Evolutionary conservation across 2,797 vertebrate species (phyloP).

Genomic region (Galaxias olidus): DNA sequence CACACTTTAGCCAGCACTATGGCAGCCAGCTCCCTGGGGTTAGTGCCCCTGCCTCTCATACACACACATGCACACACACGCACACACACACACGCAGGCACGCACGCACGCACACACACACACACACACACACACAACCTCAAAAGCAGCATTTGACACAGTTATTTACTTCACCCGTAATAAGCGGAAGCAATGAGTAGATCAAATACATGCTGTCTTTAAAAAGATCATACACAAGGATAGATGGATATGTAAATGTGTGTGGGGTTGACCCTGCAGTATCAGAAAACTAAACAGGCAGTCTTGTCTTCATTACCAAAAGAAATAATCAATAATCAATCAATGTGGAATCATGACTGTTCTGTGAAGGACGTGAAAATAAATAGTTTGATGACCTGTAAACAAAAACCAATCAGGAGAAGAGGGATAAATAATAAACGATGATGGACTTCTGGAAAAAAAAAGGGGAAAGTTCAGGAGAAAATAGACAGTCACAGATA

Average conservation of each 20-base stretch:
- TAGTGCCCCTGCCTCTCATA: slow-evolving; percentile 39
- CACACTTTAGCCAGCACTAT: slow-evolving; percentile 43
- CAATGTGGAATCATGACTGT: slow-evolving; percentile 42
- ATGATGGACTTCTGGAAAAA: slow-evolving; percentile 25
- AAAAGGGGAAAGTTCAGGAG: slow-evolving; percentile 14
- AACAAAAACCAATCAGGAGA: slow-evolving; percentile 42
- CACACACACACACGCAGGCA: slow-evolving; percentile 29
- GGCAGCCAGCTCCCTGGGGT: slow-evolving; percentile 48
- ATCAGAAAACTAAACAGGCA: slow-evolving; percentile 17
- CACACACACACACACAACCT: slow-evolving; percentile 18
- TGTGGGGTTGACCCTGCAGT: slow-evolving; percentile 19
- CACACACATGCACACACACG: slow-evolving; percentile 7
- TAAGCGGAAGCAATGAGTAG: slow-evolving; percentile 67
- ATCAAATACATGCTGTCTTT: slow-evolving; percentile 63
- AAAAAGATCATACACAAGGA: slow-evolving; percentile 38
- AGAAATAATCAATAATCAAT: slow-evolving; percentile 36
- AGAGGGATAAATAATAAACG: slow-evolving; percentile 28
- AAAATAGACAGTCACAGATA: slow-evolving; percentile 15
- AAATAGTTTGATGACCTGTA: slow-evolving; percentile 70
- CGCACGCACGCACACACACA: slow-evolving; percentile 6
- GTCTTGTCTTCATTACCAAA: slow-evolving; percentile 10
- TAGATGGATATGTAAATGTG: slow-evolving; percentile 36
- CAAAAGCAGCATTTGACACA: slow-evolving; percentile 44
- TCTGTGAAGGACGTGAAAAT: slow-evolving; percentile 40
- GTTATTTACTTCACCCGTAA: slow-evolving; percentile 49